phyloP scores from a whole-genome alignment of 2,888 invertebrate genomes.

The Metalampra italica region DNA sequence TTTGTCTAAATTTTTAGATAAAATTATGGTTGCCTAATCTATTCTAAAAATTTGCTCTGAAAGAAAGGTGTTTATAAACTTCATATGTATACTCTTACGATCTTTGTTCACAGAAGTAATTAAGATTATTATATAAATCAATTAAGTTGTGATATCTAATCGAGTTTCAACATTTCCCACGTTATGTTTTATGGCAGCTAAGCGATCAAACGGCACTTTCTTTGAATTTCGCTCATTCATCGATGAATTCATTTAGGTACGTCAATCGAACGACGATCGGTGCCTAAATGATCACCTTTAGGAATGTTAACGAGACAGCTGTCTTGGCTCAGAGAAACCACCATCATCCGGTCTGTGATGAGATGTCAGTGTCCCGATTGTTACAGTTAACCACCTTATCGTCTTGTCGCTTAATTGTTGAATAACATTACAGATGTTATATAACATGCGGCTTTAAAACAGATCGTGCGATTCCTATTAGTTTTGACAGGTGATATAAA shows the following conservation, averaged over 20 bases:
- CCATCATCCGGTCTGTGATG: conserved; percentile 24
- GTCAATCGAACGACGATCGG: conserved; percentile 11
- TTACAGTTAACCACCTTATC: conserved; percentile 39
- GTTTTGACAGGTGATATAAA: conserved; percentile 32
- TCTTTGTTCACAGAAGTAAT: neutral
- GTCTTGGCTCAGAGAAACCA: conserved; percentile 35
- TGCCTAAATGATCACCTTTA: conserved; percentile 22
- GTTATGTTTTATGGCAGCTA: conserved; percentile 31
- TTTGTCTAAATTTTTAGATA: too few species aligned
- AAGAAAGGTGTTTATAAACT: too few species aligned
- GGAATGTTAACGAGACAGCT: conserved; percentile 43
- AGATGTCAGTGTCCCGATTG: conserved; percentile 36
- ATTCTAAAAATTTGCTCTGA: too few species aligned
- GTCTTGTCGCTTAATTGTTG: conserved; percentile 53
- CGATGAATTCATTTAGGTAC: conserved; percentile 16
- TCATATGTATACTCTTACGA: neutral
- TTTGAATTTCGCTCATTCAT: conserved; percentile 35
- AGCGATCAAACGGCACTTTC: conserved; percentile 37
- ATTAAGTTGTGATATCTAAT: neutral
- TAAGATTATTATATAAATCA: neutral
- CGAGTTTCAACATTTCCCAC: conserved; percentile 27
- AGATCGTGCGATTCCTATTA: conserved; percentile 16
- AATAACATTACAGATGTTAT: conserved; percentile 43
- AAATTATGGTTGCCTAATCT: too few species aligned
- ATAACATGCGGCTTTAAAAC: conserved; percentile 35